Evolutionary conservation across 2,113 vertebrate species (phyloP), one percentile per base, ranked within the genome.

Genomic region (Calcarius ornatus): DNA sequence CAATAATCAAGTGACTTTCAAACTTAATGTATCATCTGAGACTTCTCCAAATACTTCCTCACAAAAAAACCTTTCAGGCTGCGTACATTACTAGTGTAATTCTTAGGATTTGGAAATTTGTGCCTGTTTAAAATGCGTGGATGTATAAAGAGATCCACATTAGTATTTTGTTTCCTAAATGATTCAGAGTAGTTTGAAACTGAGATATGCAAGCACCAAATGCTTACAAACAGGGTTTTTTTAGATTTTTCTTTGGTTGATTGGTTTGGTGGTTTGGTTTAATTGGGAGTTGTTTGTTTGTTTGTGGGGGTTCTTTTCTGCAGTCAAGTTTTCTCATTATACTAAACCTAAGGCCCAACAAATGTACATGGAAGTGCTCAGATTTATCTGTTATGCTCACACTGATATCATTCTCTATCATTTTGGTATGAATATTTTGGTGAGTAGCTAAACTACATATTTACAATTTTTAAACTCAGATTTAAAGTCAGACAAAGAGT

Each of bases 1-100:
- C 50, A 73, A 25, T 90, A 95, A 96, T 86, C 61, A 89, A 94
- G 37, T 88, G 72, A 56, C 28, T 81, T 86, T 47, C 63, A 71
- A 45, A 78, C 28, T 88, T 21, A 5, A 73, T 75, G 5, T 33
- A 38, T 72, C 47, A 92, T 18, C 89, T 81, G 40, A 90, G 20
- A 61, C 42, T 70, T 6, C 12, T 92, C 16, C 40, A 87, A 64
- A 50, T 68, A 64, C 33, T 66, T 89, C 9, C 5, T 70, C 6
- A 57, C 25, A 66, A 50, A 83, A 84, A 70, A 4, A 69, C 6
- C 3, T 84, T 87, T 37, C 19, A 42, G 56, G 2, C 3, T 86
- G 2, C 24, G 7, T 75, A 59, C 14, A 77, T 86, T 61, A 78
- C 11, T 75, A 20, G 8, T 35, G 45, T 66, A 92, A 89, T 84